phyloP scores from a whole-genome alignment of 2,888 invertebrate species.

The Dryadula phaetusa region DNA sequence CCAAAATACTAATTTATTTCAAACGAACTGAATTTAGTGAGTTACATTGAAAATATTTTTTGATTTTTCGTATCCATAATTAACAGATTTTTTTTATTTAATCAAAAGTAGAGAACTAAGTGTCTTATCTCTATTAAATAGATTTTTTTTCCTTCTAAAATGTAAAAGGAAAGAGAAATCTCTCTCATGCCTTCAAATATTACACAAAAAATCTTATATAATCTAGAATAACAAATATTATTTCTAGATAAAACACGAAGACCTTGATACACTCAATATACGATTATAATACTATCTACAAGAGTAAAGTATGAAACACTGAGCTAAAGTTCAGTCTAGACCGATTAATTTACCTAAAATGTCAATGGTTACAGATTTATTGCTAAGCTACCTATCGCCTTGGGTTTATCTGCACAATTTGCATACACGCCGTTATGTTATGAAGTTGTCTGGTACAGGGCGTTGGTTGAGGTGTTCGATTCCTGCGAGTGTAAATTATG shows the following conservation, averaged over 20 bases:
- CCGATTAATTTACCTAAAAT: constrained; percentile 30
- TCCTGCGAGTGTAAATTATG: not conserved
- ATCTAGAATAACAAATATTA: not conserved
- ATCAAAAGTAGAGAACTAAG: too few relatives aligned
- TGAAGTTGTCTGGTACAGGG: not conserved
- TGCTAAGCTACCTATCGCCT: constrained; percentile 19
- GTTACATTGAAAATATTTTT: too few relatives aligned
- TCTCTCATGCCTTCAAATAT: too few relatives aligned
- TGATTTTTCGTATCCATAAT: too few relatives aligned
- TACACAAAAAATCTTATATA: too few relatives aligned
- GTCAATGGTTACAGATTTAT: constrained; percentile 27
- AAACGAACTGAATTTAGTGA: too few relatives aligned
- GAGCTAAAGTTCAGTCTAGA: constrained; percentile 28
- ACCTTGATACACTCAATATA: constrained; percentile 7
- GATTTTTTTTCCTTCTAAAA: too few relatives aligned
- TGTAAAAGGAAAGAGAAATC: too few relatives aligned
- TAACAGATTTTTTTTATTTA: too few relatives aligned
- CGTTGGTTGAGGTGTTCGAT: not conserved
- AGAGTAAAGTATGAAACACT: constrained; percentile 20
- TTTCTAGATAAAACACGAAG: not conserved
- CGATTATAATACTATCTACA: constrained; percentile 5
- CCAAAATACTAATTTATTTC: too few relatives aligned
- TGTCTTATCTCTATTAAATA: too few relatives aligned
- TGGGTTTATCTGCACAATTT: constrained; percentile 13
- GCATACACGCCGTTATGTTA: not conserved